Conservation (phyloP, 2,888 invertebrate genomes). For the Caenorhabditis auriculariae region DNA sequence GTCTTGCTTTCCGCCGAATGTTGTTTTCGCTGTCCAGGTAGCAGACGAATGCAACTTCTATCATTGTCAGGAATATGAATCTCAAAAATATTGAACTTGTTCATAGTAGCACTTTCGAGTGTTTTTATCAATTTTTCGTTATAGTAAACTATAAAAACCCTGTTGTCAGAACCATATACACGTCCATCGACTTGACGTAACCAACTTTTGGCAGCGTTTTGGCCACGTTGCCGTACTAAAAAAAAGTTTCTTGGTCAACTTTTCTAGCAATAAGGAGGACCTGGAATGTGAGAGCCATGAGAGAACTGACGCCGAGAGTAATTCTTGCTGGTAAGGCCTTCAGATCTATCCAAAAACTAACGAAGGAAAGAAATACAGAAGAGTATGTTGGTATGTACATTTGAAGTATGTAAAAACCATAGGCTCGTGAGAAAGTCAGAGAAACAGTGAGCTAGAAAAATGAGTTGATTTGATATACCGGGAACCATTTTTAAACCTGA, state of each 20-base stretch:
- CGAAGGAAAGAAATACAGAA: constrained; percentile 53
- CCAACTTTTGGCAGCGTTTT: constrained; percentile 58
- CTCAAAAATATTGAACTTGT: constrained; percentile 16
- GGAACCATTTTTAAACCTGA: constrained; percentile 46
- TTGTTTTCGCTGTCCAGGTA: constrained; percentile 46
- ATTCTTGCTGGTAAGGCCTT: constrained; percentile 58
- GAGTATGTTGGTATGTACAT: constrained; percentile 61
- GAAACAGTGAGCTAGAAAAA: constrained; percentile 50
- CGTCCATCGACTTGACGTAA: constrained; percentile 59
- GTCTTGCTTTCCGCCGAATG: constrained; percentile 29
- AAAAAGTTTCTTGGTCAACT: constrained; percentile 7
- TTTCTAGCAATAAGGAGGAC: constrained; percentile 5
- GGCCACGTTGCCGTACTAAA: constrained; percentile 59
- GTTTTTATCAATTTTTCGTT: background rate
- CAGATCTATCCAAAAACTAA: constrained; percentile 59
- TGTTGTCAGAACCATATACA: constrained; percentile 56
- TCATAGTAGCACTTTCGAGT: background rate
- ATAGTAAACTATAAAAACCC: constrained; percentile 26
- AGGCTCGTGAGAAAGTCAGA: constrained; percentile 57
- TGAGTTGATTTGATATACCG: background rate
- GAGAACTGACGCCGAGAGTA: constrained; percentile 52
- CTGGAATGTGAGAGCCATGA: constrained; percentile 58
- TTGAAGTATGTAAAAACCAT: constrained; percentile 59
- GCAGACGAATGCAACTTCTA: constrained; percentile 58
- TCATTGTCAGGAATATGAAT: constrained; percentile 57